phyloP scores from a whole-genome alignment of 2,888 invertebrate species.

The Apodemia hepburni region DNA sequence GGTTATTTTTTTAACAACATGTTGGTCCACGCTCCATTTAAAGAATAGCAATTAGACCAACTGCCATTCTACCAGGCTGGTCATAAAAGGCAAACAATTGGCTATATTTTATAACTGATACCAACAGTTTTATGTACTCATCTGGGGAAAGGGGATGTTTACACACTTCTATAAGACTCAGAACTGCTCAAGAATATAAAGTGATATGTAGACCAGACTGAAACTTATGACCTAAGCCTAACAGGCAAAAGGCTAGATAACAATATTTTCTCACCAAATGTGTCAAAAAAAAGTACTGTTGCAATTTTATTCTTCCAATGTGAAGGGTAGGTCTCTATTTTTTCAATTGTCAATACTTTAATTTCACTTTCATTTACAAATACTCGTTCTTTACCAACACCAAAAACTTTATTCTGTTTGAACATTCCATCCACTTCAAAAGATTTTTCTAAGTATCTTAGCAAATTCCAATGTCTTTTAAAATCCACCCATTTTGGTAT shows the following conservation, averaged over 20 bases:
- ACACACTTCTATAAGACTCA: no score
- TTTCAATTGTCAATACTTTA: constrained; percentile 68
- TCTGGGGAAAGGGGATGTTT: no score
- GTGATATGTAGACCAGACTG: no score
- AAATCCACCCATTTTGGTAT: constrained; percentile 55
- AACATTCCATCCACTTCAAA: constrained; percentile 70
- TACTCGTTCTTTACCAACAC: constrained; percentile 55
- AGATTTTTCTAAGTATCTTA: constrained; percentile 66
- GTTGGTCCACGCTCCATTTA: no score
- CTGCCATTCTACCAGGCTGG: no score
- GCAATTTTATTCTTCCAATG: constrained; percentile 80
- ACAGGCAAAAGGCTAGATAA: not conserved
- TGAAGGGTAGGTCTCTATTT: constrained; percentile 60
- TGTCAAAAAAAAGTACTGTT: constrained; percentile 78
- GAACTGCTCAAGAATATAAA: no score
- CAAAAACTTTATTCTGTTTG: constrained; percentile 75
- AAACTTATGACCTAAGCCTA: not conserved
- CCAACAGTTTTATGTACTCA: no score
- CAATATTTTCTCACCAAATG: constrained; percentile 66
- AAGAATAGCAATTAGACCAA: no score
- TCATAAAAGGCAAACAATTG: not conserved
- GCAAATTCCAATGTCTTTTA: constrained; percentile 63
- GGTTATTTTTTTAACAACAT: no score
- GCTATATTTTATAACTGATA: not conserved
- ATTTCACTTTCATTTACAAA: constrained; percentile 73